Evolutionary conservation across 2,113 vertebrate species (phyloP), one percentile per base, ranked within the genome.

Genomic region (Hemiscyllium ocellatum): DNA sequence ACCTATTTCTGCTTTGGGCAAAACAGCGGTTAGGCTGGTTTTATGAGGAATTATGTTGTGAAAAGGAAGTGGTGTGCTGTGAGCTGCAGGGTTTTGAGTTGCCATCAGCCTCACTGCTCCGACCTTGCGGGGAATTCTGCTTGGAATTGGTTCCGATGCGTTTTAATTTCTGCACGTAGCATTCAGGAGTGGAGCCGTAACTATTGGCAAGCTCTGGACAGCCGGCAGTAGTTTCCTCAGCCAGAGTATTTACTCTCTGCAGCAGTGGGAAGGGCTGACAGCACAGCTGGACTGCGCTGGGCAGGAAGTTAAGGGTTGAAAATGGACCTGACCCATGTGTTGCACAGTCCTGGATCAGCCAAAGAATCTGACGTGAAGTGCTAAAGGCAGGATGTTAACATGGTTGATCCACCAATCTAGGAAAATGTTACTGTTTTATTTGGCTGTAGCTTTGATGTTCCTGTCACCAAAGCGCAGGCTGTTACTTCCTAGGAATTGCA

Each of bases 391-490:
- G 94, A 76, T 76, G 94, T 95, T 95, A 72, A 72, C 26, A 29
- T 72, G 69, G 37, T 69, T 70, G 94, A 95, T 72, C 69, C 26
- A 95, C 94, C 94, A 95, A 52, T 95, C 94, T 95, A 52, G 69
- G 69, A 33, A 72, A 12, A 95, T 95, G 94, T 52, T 95, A 29
- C 68, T 95, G 94, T 95, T 95, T 95, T 72, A 76, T 47, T 95
- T 95, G 94, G 94, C 94, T 19, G 1, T 13, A 52, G 42, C 68
- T 33, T 52, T 33, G 7, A 26, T 19, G 12, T 76, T 33, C 76
- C 69, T 95, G n/a, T 95, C 24, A 95, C 93, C 66, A 72, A 50
- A 50, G 24, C 94, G 24, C 69, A 29, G 42, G 4, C 47, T 52
- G 68, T 72, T 95, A 68, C 94, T 95, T 72, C 94, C 68, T 52